Percentiles rank a stretch among this genome's conserved stretches.
These are phyloP conservation scores for Sternarchorhynchus goeldii DNA, from an alignment of 2,797 vertebrate species.

Conservation along the genomic window DNA sequence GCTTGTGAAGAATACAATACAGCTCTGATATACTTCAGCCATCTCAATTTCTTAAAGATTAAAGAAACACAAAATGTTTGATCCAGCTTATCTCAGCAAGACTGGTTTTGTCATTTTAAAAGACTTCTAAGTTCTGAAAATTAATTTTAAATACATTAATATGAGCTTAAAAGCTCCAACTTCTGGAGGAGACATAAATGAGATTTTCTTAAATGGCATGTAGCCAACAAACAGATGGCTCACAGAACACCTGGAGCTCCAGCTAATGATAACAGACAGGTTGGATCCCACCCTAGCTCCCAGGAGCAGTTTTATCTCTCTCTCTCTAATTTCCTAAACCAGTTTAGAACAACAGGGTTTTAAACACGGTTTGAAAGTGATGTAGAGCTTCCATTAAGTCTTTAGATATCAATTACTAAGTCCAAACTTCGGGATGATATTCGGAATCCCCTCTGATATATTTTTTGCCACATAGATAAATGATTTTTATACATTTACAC, in stretches of 20 bases:
- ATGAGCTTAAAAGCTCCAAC: slow-evolving; percentile 15
- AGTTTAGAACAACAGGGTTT: slow-evolving; percentile 14
- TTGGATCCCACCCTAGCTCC: slow-evolving; percentile 39
- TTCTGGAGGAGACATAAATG: slow-evolving; percentile 18
- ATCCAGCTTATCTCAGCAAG: background rate
- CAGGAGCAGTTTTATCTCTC: slow-evolving; percentile 22
- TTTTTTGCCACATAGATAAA: background rate
- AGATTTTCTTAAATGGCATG: slow-evolving; percentile 34
- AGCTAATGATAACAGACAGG: slow-evolving; percentile 50
- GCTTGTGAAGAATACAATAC: background rate
- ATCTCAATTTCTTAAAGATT: background rate
- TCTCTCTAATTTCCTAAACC: slow-evolving; percentile 26
- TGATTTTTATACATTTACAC: background rate
- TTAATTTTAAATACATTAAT: slow-evolving; percentile 18
- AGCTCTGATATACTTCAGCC: background rate
- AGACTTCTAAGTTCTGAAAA: background rate
- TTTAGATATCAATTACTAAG: background rate
- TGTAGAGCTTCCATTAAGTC: slow-evolving; percentile 1
- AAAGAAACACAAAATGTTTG: slow-evolving; percentile 10
- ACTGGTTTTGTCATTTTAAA: background rate
- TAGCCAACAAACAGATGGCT: slow-evolving; percentile 48
- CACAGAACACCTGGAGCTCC: slow-evolving; percentile 43
- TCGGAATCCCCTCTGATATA: background rate
- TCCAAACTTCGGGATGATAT: background rate
- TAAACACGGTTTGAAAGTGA: background rate